Conservation (phyloP, 2,888 invertebrate genomes). For the Drymonia ruficornis region DNA sequence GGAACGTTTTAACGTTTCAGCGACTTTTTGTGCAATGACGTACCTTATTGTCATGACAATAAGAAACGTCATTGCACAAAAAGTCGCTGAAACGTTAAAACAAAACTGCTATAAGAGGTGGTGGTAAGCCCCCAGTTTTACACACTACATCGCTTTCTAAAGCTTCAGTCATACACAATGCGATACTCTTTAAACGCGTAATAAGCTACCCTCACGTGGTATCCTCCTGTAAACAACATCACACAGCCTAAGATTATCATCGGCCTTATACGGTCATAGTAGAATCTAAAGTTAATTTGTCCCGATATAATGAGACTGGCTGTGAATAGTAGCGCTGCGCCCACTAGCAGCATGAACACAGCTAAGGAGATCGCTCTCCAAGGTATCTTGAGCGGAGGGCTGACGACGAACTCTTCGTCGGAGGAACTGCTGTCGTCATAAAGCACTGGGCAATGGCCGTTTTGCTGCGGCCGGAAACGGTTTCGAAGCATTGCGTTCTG, state of each 20-base stretch:
- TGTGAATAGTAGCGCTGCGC: conserved; percentile 86
- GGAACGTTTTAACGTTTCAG: no score
- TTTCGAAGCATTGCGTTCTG: conserved; percentile 3
- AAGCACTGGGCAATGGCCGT: conserved; percentile 74
- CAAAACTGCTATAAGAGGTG: no score
- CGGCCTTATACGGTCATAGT: conserved; percentile 56
- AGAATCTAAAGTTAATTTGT: conserved; percentile 88
- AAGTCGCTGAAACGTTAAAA: no score
- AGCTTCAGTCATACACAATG: neutral
- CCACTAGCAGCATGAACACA: conserved; percentile 86
- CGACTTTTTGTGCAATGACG: no score
- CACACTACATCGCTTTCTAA: neutral
- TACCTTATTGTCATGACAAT: no score
- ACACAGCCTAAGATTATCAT: conserved; percentile 49
- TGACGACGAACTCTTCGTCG: conserved; percentile 84
- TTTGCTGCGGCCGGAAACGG: conserved; percentile 53
- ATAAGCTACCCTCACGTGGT: conserved; percentile 91
- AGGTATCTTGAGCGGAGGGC: conserved; percentile 86
- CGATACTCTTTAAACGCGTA: conserved; percentile 89
- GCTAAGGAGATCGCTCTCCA: conserved; percentile 90
- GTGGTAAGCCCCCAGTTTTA: no score
- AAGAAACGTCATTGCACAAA: no score
- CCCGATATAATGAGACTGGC: conserved; percentile 89
- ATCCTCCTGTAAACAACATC: conserved; percentile 93
- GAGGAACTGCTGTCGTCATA: conserved; percentile 80